phyloP scores from a whole-genome alignment of 1,140 invertebrate species.

The Venustaconcha ellipsiformis region DNA sequence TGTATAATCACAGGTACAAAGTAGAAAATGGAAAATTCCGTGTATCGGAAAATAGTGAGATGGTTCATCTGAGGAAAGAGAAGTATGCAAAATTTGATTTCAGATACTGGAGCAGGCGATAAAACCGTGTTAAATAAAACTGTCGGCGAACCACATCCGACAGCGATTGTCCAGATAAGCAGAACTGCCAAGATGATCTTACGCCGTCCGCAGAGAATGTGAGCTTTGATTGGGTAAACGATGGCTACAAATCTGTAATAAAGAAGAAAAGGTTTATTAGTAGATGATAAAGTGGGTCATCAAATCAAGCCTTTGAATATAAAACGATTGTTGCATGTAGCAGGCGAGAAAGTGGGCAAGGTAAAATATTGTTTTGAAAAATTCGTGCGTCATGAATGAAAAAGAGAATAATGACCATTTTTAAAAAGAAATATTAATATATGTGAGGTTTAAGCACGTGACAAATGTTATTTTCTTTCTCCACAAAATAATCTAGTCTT shows the following conservation, averaged over 20 bases:
- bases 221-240: slow-evolving; percentile 64
- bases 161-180: slow-evolving; percentile 62
- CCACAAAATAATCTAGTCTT: too few species aligned
- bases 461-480: too few species aligned
- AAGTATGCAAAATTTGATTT: slow-evolving; percentile 48
- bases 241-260: slow-evolving; percentile 54
- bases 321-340: too few species aligned
- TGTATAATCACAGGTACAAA: slow-evolving; percentile 54
- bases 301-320: too few species aligned
- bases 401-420: too few species aligned
- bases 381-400: too few species aligned
- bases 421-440: too few species aligned
- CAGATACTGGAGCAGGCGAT: slow-evolving; percentile 11
- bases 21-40: slow-evolving; percentile 66
- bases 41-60: slow-evolving; percentile 60
- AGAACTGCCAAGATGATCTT: slow-evolving; percentile 62
- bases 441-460: too few species aligned
- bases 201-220: slow-evolving; percentile 64
- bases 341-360: too few species aligned
- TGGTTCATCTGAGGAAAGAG: slow-evolving; percentile 35
- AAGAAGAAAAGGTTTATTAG: neutral
- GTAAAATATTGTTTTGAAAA: too few species aligned
- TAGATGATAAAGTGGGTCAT: too few species aligned
- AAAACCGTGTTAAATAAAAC: slow-evolving; percentile 60
- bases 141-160: slow-evolving; percentile 61